Percentiles rank a stretch among this genome's conserved stretches.
Evolutionary conservation across 2,113 vertebrate species (phyloP).

Genomic region (Cynocephalus volans): DNA sequence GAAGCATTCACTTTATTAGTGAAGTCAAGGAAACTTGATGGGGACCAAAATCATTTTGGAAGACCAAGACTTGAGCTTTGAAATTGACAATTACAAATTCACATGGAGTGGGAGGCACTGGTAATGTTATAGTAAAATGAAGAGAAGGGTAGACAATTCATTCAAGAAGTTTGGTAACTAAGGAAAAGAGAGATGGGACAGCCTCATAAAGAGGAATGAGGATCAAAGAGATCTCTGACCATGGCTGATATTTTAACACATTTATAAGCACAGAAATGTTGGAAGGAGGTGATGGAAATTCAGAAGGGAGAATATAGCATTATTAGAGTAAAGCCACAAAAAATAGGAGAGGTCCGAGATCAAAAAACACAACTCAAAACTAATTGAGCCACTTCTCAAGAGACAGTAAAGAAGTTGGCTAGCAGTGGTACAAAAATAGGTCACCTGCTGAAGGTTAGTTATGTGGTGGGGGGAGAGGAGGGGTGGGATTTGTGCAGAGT

Average conservation of each 20-base stretch:
- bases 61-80: background rate
- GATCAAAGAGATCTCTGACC: background rate
- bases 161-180: background rate
- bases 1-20: background rate
- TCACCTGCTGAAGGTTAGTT: background rate
- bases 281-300: background rate
- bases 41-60: background rate
- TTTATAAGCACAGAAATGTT: background rate
- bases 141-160: background rate
- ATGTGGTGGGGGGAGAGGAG: background rate
- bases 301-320: background rate
- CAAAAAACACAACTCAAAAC: slow-evolving; percentile 36
- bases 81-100: background rate
- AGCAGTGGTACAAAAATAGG: background rate
- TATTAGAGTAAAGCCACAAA: background rate
- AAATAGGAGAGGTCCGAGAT: background rate
- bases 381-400: background rate
- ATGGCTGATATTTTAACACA: background rate
- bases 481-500: background rate
- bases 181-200: background rate
- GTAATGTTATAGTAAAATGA: background rate
- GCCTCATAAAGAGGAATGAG: background rate
- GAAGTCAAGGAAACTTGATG: background rate
- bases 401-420: background rate
- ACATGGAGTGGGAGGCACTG: background rate